Conservation (phyloP, 2,888 invertebrate genomes). For the Amphipoea oculea region DNA sequence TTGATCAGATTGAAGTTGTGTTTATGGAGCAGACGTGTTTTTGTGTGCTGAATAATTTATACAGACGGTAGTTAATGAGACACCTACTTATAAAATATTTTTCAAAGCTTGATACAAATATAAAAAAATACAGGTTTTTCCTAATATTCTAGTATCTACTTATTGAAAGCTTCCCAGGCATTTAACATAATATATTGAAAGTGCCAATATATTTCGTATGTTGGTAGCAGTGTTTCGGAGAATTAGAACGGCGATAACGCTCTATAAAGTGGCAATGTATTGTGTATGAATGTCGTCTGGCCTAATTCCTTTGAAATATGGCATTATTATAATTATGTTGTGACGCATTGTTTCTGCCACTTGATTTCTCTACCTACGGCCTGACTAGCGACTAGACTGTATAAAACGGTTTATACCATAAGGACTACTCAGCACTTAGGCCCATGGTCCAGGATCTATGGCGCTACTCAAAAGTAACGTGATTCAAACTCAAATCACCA, state of each 20-base stretch:
- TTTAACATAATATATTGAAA: background rate
- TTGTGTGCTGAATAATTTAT: background rate
- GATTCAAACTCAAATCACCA: background rate
- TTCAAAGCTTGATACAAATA: too few species aligned
- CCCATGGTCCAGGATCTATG: background rate
- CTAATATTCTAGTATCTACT: background rate
- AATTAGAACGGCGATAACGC: background rate
- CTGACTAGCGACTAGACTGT: background rate
- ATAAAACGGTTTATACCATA: background rate
- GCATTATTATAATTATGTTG: background rate
- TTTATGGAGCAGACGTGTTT: background rate
- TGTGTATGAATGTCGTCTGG: background rate
- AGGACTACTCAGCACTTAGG: too few species aligned
- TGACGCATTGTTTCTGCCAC: background rate
- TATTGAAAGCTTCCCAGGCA: background rate
- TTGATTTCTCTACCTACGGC: background rate
- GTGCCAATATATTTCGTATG: background rate
- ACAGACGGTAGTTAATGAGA: background rate
- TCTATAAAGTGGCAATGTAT: background rate
- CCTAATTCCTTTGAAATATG: background rate
- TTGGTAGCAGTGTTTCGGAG: background rate
- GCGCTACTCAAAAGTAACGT: too few species aligned
- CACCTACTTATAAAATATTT: background rate
- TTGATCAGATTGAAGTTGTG: background rate
- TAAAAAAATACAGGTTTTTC: background rate